Evolutionary conservation across 2,797 vertebrate genomes (phyloP).

Genomic region (Diceros bicornis): DNA sequence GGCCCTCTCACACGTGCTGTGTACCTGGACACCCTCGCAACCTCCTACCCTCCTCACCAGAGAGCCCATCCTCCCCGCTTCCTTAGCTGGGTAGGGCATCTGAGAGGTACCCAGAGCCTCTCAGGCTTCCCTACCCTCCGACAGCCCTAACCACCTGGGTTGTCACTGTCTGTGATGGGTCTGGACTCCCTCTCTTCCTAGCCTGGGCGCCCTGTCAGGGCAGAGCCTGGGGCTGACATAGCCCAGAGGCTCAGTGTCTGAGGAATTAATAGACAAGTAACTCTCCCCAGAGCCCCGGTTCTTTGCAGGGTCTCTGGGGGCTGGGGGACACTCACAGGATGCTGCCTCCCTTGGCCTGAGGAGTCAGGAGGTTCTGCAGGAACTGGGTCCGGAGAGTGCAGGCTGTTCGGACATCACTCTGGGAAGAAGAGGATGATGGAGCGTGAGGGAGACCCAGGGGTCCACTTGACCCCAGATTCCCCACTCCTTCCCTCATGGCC

Average conservation of each 20-base stretch:
- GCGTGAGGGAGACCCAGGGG: not conserved
- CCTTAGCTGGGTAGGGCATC: not conserved
- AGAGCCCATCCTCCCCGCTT: not conserved
- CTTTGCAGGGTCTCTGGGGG: not conserved
- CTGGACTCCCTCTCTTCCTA: not conserved
- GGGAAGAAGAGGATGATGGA: not conserved
- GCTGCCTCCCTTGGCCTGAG: slow-evolving; percentile 45
- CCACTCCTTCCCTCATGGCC: not conserved
- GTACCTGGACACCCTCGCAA: not conserved
- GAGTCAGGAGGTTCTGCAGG: slow-evolving; percentile 75
- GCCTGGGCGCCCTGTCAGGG: not conserved
- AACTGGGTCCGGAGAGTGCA: slow-evolving; percentile 79
- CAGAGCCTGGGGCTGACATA: not conserved
- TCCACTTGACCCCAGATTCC: not conserved
- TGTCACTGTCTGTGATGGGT: not conserved
- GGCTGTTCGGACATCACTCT: slow-evolving; percentile 73
- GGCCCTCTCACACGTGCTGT: not conserved
- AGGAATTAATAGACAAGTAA: not conserved
- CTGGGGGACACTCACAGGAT: slow-evolving; percentile 50
- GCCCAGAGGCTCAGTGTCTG: not conserved
- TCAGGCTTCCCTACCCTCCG: not conserved
- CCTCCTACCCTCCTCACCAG: not conserved
- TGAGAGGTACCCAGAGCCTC: not conserved
- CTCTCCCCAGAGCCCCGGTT: not conserved
- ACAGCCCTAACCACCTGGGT: not conserved